Base-by-base conservation (phyloP, 2,888 invertebrate genomes). In the Synergus gifuensis region DNA sequence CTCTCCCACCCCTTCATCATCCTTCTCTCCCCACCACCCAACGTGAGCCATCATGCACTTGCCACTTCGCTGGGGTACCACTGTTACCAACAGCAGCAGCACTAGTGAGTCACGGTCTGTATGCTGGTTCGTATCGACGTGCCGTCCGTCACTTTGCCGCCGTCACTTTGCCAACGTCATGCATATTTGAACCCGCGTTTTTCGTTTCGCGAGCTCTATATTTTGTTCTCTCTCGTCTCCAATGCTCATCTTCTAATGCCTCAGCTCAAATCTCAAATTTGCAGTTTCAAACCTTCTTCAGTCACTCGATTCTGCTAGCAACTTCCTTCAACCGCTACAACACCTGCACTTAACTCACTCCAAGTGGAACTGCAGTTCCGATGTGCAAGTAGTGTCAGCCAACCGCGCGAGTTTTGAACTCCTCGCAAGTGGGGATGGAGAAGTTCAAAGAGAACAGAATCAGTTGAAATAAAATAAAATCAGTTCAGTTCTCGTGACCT, bases 51-150 rank as follows among this genome's bases (percentile, higher is more conserved):
- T 85, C 86, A 84, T 87, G 87, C 88, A 88, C 84, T 28, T 28
- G 22, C 22, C 22, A 1, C 22, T 87, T 87, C 86, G 85, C 84
- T 86, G 85, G 86, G 85, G 87, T 85, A 86, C 83, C 83, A 85
- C 84, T 79, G 87, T 85, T 87, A 86, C 86, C 88, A 86, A 82
- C 85, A 86, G 82, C 85, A 82, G 82, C 77, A 78, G 64, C 85
- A 79, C 85, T 87, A 90, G 89, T 90, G 86, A 90, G 90, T 89
- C 89, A 89, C 90, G 88, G 86, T 88, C 90, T 86, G 86, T 85
- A 88, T 86, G 81, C 83, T 86, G 84, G 88, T 85, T 87, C 82
- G 84, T 85, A 78, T 88, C 80, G 73, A 63, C n/a, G 16, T 28
- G 42, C 22, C 16, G 22, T 60, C 46, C 46, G 67, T 14, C 78